Evolutionary conservation across 2,113 vertebrate species (phyloP).

Genomic region (Tragelaphus imberbis): DNA sequence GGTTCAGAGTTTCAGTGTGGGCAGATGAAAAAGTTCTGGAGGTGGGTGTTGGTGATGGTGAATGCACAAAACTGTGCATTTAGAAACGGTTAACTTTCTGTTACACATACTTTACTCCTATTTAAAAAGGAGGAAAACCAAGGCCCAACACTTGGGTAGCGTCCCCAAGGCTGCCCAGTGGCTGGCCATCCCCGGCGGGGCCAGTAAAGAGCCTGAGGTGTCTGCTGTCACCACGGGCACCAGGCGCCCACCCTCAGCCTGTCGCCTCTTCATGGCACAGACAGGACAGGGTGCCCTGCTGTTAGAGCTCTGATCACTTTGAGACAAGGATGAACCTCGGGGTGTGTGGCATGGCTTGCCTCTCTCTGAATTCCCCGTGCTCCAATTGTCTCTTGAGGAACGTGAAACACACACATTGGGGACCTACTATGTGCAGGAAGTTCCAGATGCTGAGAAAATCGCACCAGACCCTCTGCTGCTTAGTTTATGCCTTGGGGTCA

Average conservation of each 20-base stretch:
- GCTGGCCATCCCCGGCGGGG: background rate
- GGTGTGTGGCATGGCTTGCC: background rate
- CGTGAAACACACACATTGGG: background rate
- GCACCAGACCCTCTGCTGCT: background rate
- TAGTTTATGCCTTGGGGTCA: no score
- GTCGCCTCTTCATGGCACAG: background rate
- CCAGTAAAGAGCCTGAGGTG: background rate
- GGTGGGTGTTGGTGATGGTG: background rate
- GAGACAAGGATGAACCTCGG: background rate
- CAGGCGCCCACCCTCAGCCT: fast-evolving
- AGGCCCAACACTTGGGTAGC: background rate
- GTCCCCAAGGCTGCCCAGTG: background rate
- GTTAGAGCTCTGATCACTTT: background rate
- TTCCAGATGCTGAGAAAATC: background rate
- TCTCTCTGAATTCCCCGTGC: background rate
- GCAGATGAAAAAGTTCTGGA: background rate
- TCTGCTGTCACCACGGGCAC: fast-evolving
- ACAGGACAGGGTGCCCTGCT: background rate
- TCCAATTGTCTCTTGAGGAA: background rate
- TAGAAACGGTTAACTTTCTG: background rate
- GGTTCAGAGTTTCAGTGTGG: background rate
- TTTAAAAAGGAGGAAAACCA: background rate
- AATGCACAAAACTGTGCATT: background rate
- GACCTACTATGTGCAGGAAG: background rate
- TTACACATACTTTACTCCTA: background rate